phyloP scores from a whole-genome alignment of 2,113 vertebrate species.

The Ophiodon elongatus region DNA sequence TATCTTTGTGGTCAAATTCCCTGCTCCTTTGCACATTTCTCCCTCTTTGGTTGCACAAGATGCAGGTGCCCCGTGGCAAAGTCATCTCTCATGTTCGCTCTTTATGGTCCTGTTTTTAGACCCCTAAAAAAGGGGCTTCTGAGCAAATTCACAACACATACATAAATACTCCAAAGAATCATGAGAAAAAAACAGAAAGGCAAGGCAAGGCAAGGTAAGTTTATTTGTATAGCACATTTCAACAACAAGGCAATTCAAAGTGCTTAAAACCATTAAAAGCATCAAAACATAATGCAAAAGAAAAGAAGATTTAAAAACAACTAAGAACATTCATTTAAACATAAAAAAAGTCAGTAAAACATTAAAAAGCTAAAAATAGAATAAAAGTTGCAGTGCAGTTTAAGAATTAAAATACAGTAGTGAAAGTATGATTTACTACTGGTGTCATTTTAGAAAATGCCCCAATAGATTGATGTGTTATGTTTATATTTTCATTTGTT shows the following conservation, averaged over 20 bases:
- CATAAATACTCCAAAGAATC: conserved; percentile 7
- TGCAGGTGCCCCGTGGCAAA: conserved; percentile 68
- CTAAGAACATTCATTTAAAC: too few species aligned
- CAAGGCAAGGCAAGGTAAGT: too few species aligned
- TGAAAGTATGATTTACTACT: background rate
- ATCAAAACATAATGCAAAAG: too few species aligned
- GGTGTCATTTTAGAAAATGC: background rate
- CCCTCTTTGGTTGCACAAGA: conserved; percentile 27
- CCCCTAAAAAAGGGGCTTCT: conserved; percentile 27
- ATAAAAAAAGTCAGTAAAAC: too few species aligned
- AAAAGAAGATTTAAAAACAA: too few species aligned
- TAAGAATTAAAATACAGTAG: too few species aligned
- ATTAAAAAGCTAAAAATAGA: too few species aligned
- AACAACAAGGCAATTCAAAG: too few species aligned
- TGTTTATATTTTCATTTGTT: background rate
- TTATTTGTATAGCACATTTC: too few species aligned
- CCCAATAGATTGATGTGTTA: background rate
- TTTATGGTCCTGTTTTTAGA: conserved; percentile 56
- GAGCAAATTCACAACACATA: background rate
- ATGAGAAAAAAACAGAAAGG: too few species aligned
- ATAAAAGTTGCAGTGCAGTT: too few species aligned
- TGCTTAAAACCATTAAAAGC: too few species aligned
- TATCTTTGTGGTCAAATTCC: conserved; percentile 33
- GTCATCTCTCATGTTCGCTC: conserved; percentile 62
- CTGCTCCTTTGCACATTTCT: conserved; percentile 32